Evolutionary conservation across 2,888 invertebrate genomes (phyloP).

Genomic region (Drosophila engyochracea): DNA sequence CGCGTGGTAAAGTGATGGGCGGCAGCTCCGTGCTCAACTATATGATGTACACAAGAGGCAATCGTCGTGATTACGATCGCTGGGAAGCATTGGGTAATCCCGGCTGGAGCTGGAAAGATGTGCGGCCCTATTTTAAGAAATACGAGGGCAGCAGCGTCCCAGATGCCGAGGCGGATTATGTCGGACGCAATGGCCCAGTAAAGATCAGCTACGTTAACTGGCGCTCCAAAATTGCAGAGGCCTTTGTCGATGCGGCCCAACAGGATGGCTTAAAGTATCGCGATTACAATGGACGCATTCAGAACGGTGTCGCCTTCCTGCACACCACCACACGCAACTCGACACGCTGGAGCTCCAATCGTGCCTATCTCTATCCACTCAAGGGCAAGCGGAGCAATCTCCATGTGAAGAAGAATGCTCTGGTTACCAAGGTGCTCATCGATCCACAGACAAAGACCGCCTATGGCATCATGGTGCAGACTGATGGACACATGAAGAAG

Average conservation of each 20-base stretch:
- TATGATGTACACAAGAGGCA: conserved; percentile 92
- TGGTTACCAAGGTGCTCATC: conserved; percentile 87
- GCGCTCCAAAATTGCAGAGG: conserved; percentile 87
- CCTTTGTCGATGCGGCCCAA: conserved; percentile 88
- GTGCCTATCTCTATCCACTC: conserved; percentile 87
- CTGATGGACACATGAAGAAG: conserved; percentile 84
- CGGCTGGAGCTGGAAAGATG: conserved; percentile 91
- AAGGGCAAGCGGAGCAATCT: conserved; percentile 86
- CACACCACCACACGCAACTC: conserved; percentile 88
- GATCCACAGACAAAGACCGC: conserved; percentile 86
- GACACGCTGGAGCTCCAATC: conserved; percentile 87
- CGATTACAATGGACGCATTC: conserved; percentile 89
- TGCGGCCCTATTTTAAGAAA: conserved; percentile 92
- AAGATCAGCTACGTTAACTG: conserved; percentile 87
- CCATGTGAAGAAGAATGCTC: conserved; percentile 87
- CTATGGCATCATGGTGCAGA: conserved; percentile 86
- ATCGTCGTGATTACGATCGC: conserved; percentile 90
- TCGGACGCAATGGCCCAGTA: conserved; percentile 87
- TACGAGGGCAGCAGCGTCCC: conserved; percentile 90
- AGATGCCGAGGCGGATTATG: conserved; percentile 85
- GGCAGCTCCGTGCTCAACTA: conserved; percentile 93
- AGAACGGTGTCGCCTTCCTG: conserved; percentile 88
- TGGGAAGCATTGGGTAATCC: conserved; percentile 91
- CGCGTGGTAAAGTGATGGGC: conserved; percentile 93
- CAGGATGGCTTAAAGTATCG: conserved; percentile 88